phyloP scores from a whole-genome alignment of 2,888 invertebrate genomes.

The Stictocephala bisonia region DNA sequence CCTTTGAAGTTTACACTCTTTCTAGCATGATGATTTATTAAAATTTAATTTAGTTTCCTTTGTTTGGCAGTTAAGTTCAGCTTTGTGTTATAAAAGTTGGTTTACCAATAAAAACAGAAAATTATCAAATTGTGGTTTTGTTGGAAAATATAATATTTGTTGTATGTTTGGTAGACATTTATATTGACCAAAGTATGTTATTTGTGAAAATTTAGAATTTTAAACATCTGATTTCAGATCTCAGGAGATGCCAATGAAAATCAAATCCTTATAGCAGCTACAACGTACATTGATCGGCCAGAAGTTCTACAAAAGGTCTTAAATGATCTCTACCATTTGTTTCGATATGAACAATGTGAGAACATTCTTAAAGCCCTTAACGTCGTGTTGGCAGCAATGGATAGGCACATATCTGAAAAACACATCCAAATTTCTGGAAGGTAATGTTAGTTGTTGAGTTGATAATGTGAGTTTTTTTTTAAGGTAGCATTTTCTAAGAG shows the following conservation, averaged over 20 bases:
- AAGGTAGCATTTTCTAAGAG: too few species aligned
- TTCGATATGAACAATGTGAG: constrained; percentile 84
- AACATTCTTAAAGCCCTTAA: constrained; percentile 80
- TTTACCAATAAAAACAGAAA: too few species aligned
- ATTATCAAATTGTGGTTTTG: constrained; percentile 3
- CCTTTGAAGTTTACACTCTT: too few species aligned
- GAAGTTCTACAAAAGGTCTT: constrained; percentile 85
- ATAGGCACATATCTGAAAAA: constrained; percentile 84
- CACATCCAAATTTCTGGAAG: constrained; percentile 94
- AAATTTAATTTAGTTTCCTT: too few species aligned
- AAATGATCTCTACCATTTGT: constrained; percentile 90
- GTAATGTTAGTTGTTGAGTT: constrained; percentile 65
- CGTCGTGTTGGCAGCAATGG: constrained; percentile 91
- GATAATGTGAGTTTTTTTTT: neutral
- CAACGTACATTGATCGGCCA: constrained; percentile 86
- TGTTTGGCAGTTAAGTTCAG: too few species aligned
- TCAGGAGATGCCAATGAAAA: constrained; percentile 92
- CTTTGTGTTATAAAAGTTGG: too few species aligned
- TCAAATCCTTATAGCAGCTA: constrained; percentile 88
- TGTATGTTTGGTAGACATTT: too few species aligned
- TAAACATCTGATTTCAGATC: constrained; percentile 73
- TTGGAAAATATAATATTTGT: constrained; percentile 30
- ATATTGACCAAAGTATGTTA: too few species aligned
- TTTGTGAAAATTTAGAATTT: too few species aligned
- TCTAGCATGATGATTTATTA: too few species aligned